A percentile compares a stretch with the other conserved stretches of the same genome.
phyloP scores from a whole-genome alignment of 2,113 vertebrate genomes.

The Thamnaconus septentrionalis region DNA sequence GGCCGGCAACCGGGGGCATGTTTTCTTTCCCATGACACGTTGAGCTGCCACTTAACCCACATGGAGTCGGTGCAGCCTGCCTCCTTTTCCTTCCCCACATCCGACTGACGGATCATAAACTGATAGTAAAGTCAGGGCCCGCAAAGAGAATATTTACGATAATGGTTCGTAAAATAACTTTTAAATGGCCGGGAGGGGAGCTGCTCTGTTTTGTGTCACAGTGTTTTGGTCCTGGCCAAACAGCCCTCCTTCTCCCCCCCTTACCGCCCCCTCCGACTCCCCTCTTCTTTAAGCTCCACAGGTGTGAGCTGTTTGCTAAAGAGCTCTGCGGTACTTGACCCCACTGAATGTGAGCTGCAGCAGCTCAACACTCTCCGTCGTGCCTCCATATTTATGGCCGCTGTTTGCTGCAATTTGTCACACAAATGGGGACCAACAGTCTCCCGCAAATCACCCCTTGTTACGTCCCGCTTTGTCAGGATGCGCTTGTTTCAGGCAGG shows the following conservation, averaged over 20 bases:
- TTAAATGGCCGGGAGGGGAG: slow-evolving; percentile 51
- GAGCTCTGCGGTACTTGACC: slow-evolving; percentile 49
- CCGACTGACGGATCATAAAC: slow-evolving; percentile 62
- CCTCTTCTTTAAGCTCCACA: slow-evolving; percentile 26
- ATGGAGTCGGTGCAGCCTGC: slow-evolving; percentile 27
- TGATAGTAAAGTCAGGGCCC: slow-evolving; percentile 48
- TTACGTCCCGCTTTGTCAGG: too few species aligned
- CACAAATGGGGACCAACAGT: too few species aligned
- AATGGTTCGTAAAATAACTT: slow-evolving; percentile 70
- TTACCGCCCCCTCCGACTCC: too few species aligned
- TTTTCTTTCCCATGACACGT: slow-evolving; percentile 69
- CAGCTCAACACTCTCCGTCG: slow-evolving; percentile 5
- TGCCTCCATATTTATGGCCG: too few species aligned
- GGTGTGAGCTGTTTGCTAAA: slow-evolving; percentile 57
- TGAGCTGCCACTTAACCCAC: slow-evolving; percentile 65
- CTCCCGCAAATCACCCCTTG: too few species aligned
- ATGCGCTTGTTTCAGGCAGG: too few species aligned
- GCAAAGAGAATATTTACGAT: slow-evolving; percentile 54
- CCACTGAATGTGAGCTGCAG: slow-evolving; percentile 21
- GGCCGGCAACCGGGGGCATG: slow-evolving; percentile 52
- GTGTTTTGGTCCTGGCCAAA: slow-evolving; percentile 21
- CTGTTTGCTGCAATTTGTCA: too few species aligned
- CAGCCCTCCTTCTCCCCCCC: slow-evolving; percentile 14
- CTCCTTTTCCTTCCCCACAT: slow-evolving; percentile 1
- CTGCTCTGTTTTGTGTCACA: slow-evolving; percentile 59